Base-by-base conservation (phyloP, 2,113 vertebrate species). In the Redunca redunca region DNA sequence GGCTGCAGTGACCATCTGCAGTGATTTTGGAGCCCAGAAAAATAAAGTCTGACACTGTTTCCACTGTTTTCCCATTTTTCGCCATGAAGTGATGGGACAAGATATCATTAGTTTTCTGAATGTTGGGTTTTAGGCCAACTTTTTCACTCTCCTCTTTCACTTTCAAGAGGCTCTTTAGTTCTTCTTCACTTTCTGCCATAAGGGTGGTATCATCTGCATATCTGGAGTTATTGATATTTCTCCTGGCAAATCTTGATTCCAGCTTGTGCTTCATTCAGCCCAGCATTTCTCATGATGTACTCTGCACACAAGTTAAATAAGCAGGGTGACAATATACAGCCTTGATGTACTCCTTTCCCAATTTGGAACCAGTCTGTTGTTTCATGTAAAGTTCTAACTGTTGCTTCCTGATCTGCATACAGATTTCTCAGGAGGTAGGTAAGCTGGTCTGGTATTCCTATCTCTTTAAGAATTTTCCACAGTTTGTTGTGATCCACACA, bases 291-390 rank as follows among this genome's bases (percentile, higher is more conserved):
- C 60, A 62, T 64, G 60, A 64, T 4, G 60, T 64, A 33, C 62
- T 64, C 30, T 64, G 62, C 62, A 64, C 17, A 64, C 0, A 64
- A n/a, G 30, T 64, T n/a, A 64, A 64, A 64, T 33, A 17, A 64
- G 30, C 62, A 64, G 3, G 30, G 30, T 64, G 62, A 64, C 62
- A n/a, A 64, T n/a, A n/a, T 64, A 64, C 15, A 64, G 7, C 62
- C 62, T 64, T 64, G 62, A 64, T 0, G 3, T 33, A 36, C 33
- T 67, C 8, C 8, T 67, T 67, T 67, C 0, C 64, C 33, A 1
- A 36, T 36, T 67, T 67, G 64, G 64, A 67, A 67, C 9, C 64
- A 67, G 64, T 67, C n/a, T 67, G 64, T 21, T 67, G 64, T 67
- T 67, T 17, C n/a, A 67, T 36, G n/a, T 36, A 0, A 8, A 36